phyloP scores from a whole-genome alignment of 2,113 vertebrate genomes.

The Oncorhynchus mykiss region DNA sequence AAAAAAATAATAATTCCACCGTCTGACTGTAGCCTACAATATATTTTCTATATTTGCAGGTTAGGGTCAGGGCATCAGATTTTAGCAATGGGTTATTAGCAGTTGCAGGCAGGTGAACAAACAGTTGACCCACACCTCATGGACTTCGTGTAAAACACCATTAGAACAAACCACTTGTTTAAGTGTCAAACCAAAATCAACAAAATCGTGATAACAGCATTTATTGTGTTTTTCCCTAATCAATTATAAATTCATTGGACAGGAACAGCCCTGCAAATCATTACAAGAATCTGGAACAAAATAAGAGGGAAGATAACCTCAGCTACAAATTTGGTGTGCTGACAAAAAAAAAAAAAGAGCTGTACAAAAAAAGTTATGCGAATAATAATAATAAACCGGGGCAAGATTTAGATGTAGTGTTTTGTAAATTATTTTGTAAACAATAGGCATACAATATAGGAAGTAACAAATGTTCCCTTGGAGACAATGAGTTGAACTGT shows the following conservation, averaged over 20 bases:
- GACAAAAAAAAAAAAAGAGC: constrained; percentile 34
- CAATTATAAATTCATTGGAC: constrained; percentile 73
- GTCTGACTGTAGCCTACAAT: too few relatives aligned
- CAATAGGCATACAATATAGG: constrained; percentile 59
- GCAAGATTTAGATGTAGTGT: constrained; percentile 71
- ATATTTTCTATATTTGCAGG: too few relatives aligned
- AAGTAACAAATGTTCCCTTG: constrained; percentile 36
- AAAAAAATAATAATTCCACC: too few relatives aligned
- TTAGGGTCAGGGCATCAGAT: too few relatives aligned
- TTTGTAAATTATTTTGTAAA: constrained; percentile 71
- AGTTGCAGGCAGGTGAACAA: too few relatives aligned
- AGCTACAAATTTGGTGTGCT: constrained; percentile 67
- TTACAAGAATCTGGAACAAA: constrained; percentile 67
- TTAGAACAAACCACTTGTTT: too few relatives aligned
- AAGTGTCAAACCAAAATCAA: background rate
- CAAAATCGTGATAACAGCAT: constrained; percentile 41
- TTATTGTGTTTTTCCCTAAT: constrained; percentile 67
- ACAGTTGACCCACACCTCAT: background rate
- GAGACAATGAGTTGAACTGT: constrained; percentile 34
- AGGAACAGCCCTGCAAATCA: constrained; percentile 61
- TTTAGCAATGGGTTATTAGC: too few relatives aligned
- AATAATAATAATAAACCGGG: constrained; percentile 23
- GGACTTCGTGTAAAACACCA: background rate
- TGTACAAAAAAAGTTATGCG: constrained; percentile 2
- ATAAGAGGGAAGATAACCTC: constrained; percentile 57